phyloP scores from a whole-genome alignment of 2,888 invertebrate genomes.

The Dryomyza anilis region DNA sequence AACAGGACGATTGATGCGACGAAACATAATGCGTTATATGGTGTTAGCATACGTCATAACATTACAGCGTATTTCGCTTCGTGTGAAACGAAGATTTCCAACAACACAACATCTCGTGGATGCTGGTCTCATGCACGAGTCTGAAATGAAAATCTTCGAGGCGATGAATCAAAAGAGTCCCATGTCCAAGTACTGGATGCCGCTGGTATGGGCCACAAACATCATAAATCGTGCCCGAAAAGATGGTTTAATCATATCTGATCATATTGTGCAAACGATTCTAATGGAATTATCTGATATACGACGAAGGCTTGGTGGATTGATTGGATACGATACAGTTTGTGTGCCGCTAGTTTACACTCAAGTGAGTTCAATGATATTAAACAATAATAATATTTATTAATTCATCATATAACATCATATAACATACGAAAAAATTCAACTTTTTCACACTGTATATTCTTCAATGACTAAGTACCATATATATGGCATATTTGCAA shows the following conservation, averaged over 20 bases:
- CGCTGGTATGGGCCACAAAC: slow-evolving; percentile 90
- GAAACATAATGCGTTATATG: slow-evolving; percentile 88
- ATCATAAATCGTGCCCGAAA: slow-evolving; percentile 86
- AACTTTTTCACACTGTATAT: no score
- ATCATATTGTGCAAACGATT: slow-evolving; percentile 91
- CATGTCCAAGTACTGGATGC: slow-evolving; percentile 94
- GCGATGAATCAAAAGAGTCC: slow-evolving; percentile 87
- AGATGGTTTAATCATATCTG: slow-evolving; percentile 82
- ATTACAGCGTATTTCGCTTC: slow-evolving; percentile 82
- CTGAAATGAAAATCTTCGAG: slow-evolving; percentile 89
- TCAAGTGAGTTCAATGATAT: slow-evolving; percentile 68
- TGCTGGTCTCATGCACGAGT: slow-evolving; percentile 88
- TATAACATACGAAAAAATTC: no score
- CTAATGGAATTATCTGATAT: slow-evolving; percentile 89
- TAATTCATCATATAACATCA: not conserved
- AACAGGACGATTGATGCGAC: slow-evolving; percentile 84
- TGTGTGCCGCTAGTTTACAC: slow-evolving; percentile 92
- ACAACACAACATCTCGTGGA: slow-evolving; percentile 90
- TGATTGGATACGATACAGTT: slow-evolving; percentile 90
- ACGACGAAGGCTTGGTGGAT: slow-evolving; percentile 78
- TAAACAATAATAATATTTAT: not conserved
- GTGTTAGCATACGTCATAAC: slow-evolving; percentile 89
- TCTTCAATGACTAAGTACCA: no score
- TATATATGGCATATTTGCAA: no score
- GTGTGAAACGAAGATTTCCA: slow-evolving; percentile 87